A percentile compares a stretch with the other conserved stretches of the same genome.
Conservation (phyloP, 2,113 vertebrate species). For the Neolamprologus variostigma region DNA sequence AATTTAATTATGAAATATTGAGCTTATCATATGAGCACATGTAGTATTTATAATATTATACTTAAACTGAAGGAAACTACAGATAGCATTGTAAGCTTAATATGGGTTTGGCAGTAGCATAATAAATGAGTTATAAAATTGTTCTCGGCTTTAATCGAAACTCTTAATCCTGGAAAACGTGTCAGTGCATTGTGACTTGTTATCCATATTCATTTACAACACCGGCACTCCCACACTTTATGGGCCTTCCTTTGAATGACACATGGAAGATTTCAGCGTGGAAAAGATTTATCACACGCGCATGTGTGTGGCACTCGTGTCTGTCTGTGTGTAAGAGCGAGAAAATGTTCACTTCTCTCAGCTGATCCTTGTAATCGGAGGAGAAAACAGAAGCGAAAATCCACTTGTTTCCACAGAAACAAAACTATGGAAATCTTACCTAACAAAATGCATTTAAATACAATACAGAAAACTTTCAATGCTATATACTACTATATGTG, state of each 20-base stretch:
- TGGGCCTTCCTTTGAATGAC: background rate
- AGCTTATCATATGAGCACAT: background rate
- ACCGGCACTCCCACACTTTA: background rate
- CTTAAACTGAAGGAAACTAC: background rate
- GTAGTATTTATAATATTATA: background rate
- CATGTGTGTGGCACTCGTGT: background rate
- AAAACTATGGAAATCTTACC: background rate
- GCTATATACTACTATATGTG: background rate
- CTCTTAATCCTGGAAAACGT: background rate
- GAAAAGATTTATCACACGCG: background rate
- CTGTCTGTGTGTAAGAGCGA: background rate
- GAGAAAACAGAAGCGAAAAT: slow-evolving; percentile 41
- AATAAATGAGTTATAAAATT: background rate
- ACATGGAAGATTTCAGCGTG: background rate
- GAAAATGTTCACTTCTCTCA: background rate
- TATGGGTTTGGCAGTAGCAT: background rate
- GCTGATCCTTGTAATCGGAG: background rate
- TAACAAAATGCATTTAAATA: background rate
- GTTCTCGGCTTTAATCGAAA: background rate
- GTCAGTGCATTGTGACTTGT: background rate
- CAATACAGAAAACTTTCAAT: background rate
- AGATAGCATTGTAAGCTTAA: background rate
- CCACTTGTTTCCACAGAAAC: background rate
- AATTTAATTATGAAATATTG: background rate
- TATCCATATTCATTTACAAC: background rate